A percentile compares a stretch with the other conserved stretches of the same genome.
phyloP scores from a whole-genome alignment of 2,797 vertebrate species.

The Tokudaia muenninki region DNA sequence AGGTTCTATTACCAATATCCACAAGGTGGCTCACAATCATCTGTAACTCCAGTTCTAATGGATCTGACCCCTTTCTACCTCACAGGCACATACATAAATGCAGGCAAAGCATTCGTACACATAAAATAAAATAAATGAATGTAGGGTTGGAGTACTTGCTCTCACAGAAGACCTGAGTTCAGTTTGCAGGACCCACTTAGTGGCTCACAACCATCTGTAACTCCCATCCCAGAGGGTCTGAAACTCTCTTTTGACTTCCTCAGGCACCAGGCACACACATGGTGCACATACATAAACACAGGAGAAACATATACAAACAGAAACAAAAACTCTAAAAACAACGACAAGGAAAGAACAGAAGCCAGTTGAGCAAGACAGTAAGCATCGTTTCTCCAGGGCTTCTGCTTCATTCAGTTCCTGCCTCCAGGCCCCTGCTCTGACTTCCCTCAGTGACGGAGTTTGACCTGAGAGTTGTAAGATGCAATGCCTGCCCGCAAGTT shows the following conservation, averaged over 20 bases:
- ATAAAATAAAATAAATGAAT: neutral
- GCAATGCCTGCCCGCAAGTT: neutral
- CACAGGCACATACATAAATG: neutral
- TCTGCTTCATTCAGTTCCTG: neutral
- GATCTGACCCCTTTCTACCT: neutral
- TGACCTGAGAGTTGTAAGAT: neutral
- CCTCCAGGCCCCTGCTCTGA: neutral
- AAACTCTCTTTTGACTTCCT: neutral
- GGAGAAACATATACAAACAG: neutral
- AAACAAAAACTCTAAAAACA: neutral
- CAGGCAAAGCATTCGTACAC: neutral
- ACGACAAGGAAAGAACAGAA: neutral
- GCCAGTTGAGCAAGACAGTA: no score
- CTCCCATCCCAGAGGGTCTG: neutral
- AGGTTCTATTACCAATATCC: neutral
- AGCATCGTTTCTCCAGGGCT: neutral
- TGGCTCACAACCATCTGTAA: neutral
- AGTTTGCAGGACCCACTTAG: neutral
- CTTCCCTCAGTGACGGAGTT: neutral
- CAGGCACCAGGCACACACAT: neutral
- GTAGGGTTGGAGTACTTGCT: neutral
- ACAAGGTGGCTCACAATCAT: neutral
- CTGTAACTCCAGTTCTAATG: neutral
- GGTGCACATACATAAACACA: neutral
- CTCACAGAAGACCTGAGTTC: neutral